A percentile compares a stretch with the other conserved stretches of the same genome.
Evolutionary conservation across 2,888 invertebrate species (phyloP).

Genomic region (Furcula furcula): DNA sequence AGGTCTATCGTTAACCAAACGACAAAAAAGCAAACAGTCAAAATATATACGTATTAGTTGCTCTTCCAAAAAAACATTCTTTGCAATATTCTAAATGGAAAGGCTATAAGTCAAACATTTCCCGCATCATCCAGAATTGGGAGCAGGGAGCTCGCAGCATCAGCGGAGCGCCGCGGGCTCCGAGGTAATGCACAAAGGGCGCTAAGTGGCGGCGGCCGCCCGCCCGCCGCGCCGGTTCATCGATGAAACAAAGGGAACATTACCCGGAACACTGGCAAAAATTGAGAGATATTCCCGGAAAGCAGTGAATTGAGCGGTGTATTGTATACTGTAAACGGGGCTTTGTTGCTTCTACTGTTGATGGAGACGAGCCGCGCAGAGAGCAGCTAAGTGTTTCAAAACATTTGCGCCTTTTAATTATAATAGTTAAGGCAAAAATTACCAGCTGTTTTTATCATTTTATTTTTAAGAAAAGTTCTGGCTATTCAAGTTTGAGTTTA

Average conservation of each 20-base stretch:
- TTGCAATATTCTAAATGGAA: constrained; percentile 10
- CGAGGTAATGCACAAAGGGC: constrained; percentile 68
- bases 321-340: constrained; percentile 1
- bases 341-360: background rate
- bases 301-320: constrained; percentile 23
- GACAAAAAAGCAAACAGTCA: no score
- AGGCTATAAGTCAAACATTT: constrained; percentile 16
- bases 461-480: no score
- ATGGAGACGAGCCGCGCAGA: background rate
- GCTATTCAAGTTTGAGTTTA: no score
- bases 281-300: constrained; percentile 33
- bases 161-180: constrained; percentile 39
- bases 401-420: no score
- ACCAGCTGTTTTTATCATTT: no score
- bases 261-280: constrained; percentile 31
- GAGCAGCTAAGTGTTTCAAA: background rate
- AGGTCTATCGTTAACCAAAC: no score
- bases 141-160: constrained; percentile 11
- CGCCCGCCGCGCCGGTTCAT: constrained; percentile 46
- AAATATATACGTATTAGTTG: no score
- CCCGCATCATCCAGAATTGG: constrained; percentile 13
- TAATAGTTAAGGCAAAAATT: no score
- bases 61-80: no score
- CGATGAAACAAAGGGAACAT: constrained; percentile 55
- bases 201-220: constrained; percentile 54